Conservation (phyloP, 2,888 invertebrate species). For the Carcina quercana region DNA sequence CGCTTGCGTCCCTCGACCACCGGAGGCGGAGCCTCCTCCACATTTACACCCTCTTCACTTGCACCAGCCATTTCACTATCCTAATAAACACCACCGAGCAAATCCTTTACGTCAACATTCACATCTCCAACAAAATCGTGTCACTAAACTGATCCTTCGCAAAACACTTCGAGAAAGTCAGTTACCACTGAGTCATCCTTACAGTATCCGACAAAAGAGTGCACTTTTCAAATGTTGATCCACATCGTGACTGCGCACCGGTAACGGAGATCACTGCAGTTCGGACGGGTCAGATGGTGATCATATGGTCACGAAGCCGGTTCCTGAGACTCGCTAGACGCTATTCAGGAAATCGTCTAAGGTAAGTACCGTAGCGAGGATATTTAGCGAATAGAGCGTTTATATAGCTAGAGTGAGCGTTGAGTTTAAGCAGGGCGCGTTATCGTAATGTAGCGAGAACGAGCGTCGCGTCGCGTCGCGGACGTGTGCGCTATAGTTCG, state of each 20-base stretch:
- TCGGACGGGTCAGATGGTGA: conserved; percentile 32
- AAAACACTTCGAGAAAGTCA: conserved; percentile 40
- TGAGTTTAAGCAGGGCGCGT: conserved; percentile 57
- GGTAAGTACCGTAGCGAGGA: conserved; percentile 23
- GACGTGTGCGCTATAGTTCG: conserved; percentile 56
- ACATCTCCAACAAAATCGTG: conserved; percentile 51
- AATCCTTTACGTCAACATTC: conserved; percentile 47
- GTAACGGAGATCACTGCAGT: conserved; percentile 43
- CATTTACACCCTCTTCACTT: conserved; percentile 48
- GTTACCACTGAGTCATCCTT: conserved; percentile 50
- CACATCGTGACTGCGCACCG: conserved; percentile 48
- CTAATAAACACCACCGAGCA: conserved; percentile 31
- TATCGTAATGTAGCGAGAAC: conserved; percentile 39
- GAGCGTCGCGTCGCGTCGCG: conserved; percentile 24
- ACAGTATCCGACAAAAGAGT: conserved; percentile 31
- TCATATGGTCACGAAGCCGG: conserved; percentile 62
- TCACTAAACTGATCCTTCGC: conserved; percentile 40
- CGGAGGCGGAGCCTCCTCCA: conserved; percentile 34
- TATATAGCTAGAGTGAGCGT: conserved; percentile 42
- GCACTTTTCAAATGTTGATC: conserved; percentile 50
- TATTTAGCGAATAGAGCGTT: conserved; percentile 34
- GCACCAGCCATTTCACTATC: conserved; percentile 64
- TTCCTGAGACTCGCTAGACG: conserved; percentile 29
- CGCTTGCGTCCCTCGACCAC: conserved; percentile 42
- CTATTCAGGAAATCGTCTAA: conserved; percentile 22